Base-by-base conservation (phyloP, 1,140 invertebrate genomes). In the Drosophila burlai region DNA sequence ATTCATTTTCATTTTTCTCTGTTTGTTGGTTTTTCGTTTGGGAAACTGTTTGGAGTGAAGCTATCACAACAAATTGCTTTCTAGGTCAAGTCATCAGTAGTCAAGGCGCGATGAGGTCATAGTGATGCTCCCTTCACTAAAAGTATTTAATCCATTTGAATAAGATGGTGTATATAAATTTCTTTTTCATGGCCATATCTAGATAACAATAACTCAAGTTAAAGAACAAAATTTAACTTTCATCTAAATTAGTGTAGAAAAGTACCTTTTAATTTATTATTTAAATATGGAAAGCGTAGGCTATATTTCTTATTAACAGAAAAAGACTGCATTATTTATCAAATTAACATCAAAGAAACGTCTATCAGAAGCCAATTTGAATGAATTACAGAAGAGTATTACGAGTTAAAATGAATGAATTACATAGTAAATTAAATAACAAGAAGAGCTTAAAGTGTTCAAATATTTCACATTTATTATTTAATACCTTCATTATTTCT, bases 1-100 rank as follows among this genome's bases (percentile, higher is more conserved):
- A 36, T 67, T 3, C 49, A 24, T 60, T 57, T 43, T 31, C 43
- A 59, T 67, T 49, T 63, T 50, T 24, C 15, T 29, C 29, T 69
- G 64, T 82, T 77, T 82, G 75, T 81, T 81, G 62, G 66, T 29
- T 62, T 77, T 62, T 34, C 49, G n/a, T 21, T 36, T 26, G 42
- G 47, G 24, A 45, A 65, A 65, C 45, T 82, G 68, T 75, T 83
- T 58, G 67, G 63, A 78, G 36, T 40, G 54, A 7, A 77, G 80
- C 50, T 76, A 81, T 77, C 80, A 72, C 59, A 82, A 82, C 64
- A 81, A 43, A 40, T 57, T 40, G 38, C 29, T 46, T 60, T 71
- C 74, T 82, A 78, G 80, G 80, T 82, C 74, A 66, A 49, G 47
- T 43, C 16, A 40, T 43, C 16, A 40, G 24, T 63, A 67, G 73